A percentile compares a stretch with the other conserved stretches of the same genome.
These are phyloP conservation scores for Thalassaphorura encarpata DNA, from an alignment of 1,140 invertebrate species.

Conservation along the genomic window DNA sequence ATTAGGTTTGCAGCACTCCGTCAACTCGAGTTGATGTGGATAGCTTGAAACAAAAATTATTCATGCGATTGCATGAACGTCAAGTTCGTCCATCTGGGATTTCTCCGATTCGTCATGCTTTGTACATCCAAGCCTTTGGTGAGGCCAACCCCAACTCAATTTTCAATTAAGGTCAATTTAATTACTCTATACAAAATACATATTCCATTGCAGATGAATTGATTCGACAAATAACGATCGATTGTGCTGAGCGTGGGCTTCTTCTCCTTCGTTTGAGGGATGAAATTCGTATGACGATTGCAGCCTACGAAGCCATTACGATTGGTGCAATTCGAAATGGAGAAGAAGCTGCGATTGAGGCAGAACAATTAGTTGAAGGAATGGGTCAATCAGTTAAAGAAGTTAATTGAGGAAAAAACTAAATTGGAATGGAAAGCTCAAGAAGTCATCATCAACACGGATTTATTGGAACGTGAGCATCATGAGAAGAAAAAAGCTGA, in stretches of 20 bases:
- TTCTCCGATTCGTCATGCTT: constrained; percentile 81
- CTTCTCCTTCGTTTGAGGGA: constrained; percentile 82
- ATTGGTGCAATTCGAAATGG: constrained; percentile 60
- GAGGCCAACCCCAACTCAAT: too few species aligned
- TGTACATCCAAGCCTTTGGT: constrained; percentile 96
- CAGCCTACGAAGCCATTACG: constrained; percentile 93
- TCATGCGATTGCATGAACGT: constrained; percentile 75
- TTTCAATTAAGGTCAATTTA: too few species aligned
- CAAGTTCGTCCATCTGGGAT: constrained; percentile 94
- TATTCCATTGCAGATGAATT: constrained; percentile 80
- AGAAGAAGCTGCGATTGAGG: constrained; percentile 55
- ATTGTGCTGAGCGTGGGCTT: constrained; percentile 89
- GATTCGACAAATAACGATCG: constrained; percentile 90
- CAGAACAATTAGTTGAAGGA: constrained; percentile 62
- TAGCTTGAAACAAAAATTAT: constrained; percentile 88
- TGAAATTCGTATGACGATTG: constrained; percentile 91
- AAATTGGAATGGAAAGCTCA: constrained; percentile 64
- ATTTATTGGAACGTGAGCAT: constrained; percentile 71
- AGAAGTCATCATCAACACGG: constrained; percentile 70
- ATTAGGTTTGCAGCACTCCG: constrained; percentile 87
- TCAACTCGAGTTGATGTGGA: constrained; percentile 89
- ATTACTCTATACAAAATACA: too few species aligned
- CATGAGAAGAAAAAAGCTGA: constrained; percentile 72
- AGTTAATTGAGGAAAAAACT: constrained; percentile 56
- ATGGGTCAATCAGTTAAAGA: constrained; percentile 48